Conservation (phyloP, 2,113 vertebrate genomes). For the Athene noctua region DNA sequence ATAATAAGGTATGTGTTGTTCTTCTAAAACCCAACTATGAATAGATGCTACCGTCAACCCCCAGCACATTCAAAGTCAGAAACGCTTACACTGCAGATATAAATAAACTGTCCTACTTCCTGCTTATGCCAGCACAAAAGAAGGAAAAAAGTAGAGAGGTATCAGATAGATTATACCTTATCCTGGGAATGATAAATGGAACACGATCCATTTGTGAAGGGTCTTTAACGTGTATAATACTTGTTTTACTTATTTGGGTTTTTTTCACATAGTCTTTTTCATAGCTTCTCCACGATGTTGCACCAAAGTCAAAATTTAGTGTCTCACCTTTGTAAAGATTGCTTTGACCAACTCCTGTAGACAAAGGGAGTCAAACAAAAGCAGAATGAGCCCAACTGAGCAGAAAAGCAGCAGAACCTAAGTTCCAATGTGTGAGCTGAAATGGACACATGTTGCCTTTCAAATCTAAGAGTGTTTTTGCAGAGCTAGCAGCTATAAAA, state of each 20-base stretch:
- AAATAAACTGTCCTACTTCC: slow-evolving; percentile 54
- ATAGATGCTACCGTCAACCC: background rate
- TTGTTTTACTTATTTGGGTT: background rate
- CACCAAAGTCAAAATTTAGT: background rate
- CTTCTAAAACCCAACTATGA: background rate
- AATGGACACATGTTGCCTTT: background rate
- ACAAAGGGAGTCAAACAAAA: background rate
- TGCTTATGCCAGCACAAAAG: background rate
- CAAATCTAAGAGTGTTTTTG: background rate
- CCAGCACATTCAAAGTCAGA: background rate
- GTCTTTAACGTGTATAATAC: background rate
- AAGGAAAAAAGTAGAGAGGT: background rate
- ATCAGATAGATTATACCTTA: background rate
- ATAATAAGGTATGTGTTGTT: background rate
- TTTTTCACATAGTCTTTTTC: background rate
- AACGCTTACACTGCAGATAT: background rate
- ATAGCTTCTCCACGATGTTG: background rate
- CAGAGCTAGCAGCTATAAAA: background rate
- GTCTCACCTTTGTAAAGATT: background rate
- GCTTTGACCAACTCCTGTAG: background rate
- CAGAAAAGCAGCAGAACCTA: background rate
- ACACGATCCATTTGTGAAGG: background rate
- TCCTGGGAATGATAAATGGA: background rate
- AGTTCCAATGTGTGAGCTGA: background rate
- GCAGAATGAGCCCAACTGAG: background rate